phyloP scores from a whole-genome alignment of 2,888 invertebrate species.

The Tetranychus piercei region DNA sequence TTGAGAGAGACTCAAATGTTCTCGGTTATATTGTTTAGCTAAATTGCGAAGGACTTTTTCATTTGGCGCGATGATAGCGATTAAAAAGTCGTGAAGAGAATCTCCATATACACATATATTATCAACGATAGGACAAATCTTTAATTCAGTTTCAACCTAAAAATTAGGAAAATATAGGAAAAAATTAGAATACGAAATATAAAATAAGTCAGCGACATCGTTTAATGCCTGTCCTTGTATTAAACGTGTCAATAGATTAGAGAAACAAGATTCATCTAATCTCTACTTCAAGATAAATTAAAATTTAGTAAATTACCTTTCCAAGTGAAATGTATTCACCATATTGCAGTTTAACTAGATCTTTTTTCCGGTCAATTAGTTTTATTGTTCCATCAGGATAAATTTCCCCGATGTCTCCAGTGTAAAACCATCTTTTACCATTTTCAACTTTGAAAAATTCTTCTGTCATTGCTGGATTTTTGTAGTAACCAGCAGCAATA shows the following conservation, averaged over 20 bases:
- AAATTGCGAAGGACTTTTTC: neutral
- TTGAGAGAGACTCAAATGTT: slow-evolving; percentile 18
- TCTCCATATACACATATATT: slow-evolving; percentile 22
- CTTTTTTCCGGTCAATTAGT: slow-evolving; percentile 97
- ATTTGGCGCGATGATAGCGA: slow-evolving; percentile 19
- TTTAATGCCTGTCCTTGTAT: too few relatives aligned
- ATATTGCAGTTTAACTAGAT: slow-evolving; percentile 87
- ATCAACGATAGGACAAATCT: slow-evolving; percentile 17
- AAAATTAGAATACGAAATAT: neutral
- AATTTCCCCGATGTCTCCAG: slow-evolving; percentile 88
- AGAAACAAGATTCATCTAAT: too few relatives aligned
- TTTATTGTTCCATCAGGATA: slow-evolving; percentile 80
- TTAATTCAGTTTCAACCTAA: slow-evolving; percentile 20
- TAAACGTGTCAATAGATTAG: too few relatives aligned
- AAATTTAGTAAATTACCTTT: too few relatives aligned
- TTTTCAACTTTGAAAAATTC: slow-evolving; percentile 62
- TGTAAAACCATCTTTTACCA: slow-evolving; percentile 75
- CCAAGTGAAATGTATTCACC: slow-evolving; percentile 96
- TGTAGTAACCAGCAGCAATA: slow-evolving; percentile 83
- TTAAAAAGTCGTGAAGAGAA: slow-evolving; percentile 15
- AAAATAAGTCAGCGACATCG: too few relatives aligned
- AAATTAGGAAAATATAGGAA: neutral
- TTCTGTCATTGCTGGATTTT: slow-evolving; percentile 44
- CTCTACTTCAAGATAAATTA: too few relatives aligned
- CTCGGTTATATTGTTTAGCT: slow-evolving; percentile 14